Evolutionary conservation across 2,113 vertebrate species (phyloP).

Genomic region (Hydropotes inermis): DNA sequence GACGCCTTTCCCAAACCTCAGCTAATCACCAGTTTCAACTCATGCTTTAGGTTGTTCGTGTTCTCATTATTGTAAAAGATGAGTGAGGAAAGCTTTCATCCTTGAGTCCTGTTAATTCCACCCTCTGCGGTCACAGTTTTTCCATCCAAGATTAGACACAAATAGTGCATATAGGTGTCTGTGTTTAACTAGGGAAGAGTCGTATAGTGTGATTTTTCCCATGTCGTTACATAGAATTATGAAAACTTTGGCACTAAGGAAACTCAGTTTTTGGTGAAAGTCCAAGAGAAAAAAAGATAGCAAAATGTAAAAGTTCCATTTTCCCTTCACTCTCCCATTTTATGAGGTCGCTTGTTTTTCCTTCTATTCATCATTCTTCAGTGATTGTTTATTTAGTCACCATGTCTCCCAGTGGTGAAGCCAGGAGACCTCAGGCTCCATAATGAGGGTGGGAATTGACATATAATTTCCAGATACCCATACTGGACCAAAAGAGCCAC

Average conservation of each 20-base stretch:
- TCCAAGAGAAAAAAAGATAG: neutral
- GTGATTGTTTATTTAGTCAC: neutral
- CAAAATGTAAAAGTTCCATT: neutral
- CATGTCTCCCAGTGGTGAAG: neutral
- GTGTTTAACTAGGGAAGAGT: neutral
- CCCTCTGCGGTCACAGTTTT: accelerated
- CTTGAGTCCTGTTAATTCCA: neutral
- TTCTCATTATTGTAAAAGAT: neutral
- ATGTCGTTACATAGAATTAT: neutral
- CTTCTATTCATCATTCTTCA: neutral
- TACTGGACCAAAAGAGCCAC: neutral
- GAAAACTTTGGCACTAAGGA: neutral
- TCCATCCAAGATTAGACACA: neutral
- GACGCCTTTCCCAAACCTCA: neutral
- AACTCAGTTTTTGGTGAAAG: neutral
- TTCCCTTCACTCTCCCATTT: neutral
- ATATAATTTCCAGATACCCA: neutral
- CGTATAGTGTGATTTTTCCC: neutral
- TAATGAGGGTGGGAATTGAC: neutral
- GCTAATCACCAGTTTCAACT: neutral
- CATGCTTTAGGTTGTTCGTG: neutral
- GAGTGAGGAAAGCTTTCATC: neutral
- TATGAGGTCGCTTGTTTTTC: neutral
- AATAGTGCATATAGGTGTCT: neutral
- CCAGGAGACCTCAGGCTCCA: neutral